Evolutionary conservation across 2,113 vertebrate genomes (phyloP), one percentile per base, ranked within the genome.

Genomic region (Gasterosteus nipponicus): DNA sequence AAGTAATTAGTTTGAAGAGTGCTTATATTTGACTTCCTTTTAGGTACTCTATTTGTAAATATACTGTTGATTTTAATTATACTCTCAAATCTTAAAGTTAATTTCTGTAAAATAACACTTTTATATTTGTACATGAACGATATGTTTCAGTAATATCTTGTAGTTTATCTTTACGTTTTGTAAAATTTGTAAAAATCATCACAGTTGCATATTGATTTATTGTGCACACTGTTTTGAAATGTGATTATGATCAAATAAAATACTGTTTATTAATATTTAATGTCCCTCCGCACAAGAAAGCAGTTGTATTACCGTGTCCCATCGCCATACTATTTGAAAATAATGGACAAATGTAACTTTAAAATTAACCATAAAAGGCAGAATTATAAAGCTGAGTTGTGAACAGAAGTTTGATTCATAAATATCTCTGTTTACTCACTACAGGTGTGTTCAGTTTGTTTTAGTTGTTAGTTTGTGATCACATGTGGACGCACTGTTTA

Each of bases 321-420:
- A n/a, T 66, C n/a, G 57, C 60, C 10, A 22, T 58, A 57, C 57
- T 41, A 59, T 69, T 62, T 5, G 7, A 51, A 42, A 12, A 19
- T 31, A 26, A 14, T 53, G 1, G 9, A 69, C 44, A 15, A 4
- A 33, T 35, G 7, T 26, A 4, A 58, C 12, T 16, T 44, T 73
- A 19, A 9, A 74, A 47, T 46, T 33, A 8, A 44, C 8, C 1
- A 10, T 57, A n/a, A 65, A 41, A 16, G 31, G 5, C 5, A 46
- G 0, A 38, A 38, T 69, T 60, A 64, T 15, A 53, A 58, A 69
- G 39, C 56, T 44, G 42, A 78, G 22, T 10, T 51, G 33, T 44
- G 11, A 77, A 74, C 53, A 78, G 57, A 69, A 72, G 73, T 81
- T 74, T 68, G 16, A 57, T n/a, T 14, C 41, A 29, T 56, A 57